A percentile compares a stretch with the other conserved stretches of the same genome.
phyloP scores from a whole-genome alignment of 1,140 invertebrate genomes.

The Drosophila ananassae region DNA sequence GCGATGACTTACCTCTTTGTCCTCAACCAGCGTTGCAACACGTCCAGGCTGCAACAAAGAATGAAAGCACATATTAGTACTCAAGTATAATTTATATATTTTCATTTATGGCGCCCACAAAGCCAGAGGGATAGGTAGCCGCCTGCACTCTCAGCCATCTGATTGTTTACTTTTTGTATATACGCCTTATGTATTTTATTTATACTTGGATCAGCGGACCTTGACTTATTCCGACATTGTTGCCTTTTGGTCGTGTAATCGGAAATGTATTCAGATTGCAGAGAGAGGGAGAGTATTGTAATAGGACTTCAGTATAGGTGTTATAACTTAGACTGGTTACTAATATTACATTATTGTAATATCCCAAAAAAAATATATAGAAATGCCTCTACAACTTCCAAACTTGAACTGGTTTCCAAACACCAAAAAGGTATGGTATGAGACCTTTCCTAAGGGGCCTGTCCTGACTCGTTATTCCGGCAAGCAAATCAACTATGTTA shows the following conservation, averaged over 20 bases:
- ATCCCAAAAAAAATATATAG: too few relatives aligned
- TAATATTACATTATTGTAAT: too few relatives aligned
- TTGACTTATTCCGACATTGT: slow-evolving; percentile 57
- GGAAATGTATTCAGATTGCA: neutral
- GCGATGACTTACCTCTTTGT: slow-evolving; percentile 87
- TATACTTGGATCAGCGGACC: slow-evolving; percentile 33
- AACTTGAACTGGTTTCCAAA: slow-evolving; percentile 15
- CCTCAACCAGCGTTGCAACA: slow-evolving; percentile 91
- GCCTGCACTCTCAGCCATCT: neutral
- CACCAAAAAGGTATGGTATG: neutral
- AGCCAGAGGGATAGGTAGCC: slow-evolving; percentile 19
- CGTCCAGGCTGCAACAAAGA: slow-evolving; percentile 89
- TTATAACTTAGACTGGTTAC: neutral
- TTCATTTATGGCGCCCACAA: slow-evolving; percentile 28
- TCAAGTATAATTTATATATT: slow-evolving; percentile 23
- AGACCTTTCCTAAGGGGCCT: slow-evolving; percentile 22
- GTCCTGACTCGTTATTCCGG: slow-evolving; percentile 27
- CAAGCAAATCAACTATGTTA: slow-evolving; percentile 41
- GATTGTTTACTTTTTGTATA: slow-evolving; percentile 52
- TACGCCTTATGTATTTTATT: neutral
- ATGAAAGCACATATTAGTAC: slow-evolving; percentile 27
- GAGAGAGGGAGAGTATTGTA: neutral
- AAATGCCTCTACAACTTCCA: neutral
- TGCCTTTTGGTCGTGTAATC: slow-evolving; percentile 5
- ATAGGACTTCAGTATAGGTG: neutral